phyloP scores from a whole-genome alignment of 2,113 vertebrate genomes.

The Ptyas mucosa region DNA sequence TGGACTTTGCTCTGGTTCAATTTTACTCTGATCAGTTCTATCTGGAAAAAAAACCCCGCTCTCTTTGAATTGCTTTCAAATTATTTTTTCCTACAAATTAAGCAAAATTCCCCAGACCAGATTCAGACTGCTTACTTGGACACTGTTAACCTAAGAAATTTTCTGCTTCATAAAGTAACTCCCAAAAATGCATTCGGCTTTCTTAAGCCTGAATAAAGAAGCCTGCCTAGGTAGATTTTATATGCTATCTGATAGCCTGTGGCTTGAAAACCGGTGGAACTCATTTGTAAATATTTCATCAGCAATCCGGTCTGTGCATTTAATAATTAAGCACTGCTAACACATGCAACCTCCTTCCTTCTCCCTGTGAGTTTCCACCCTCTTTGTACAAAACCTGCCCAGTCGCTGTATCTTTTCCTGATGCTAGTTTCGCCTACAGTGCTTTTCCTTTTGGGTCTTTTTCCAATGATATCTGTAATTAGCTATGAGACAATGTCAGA shows the following conservation, averaged over 20 bases:
- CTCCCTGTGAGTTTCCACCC: constrained; percentile 22
- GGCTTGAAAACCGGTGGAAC: constrained; percentile 1
- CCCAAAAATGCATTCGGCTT: not conserved
- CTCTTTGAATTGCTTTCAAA: not conserved
- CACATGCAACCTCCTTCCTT: not conserved
- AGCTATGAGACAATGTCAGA: not conserved
- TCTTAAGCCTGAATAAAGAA: not conserved
- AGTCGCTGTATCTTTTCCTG: not conserved
- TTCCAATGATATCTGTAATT: constrained; percentile 41
- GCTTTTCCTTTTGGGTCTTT: not conserved
- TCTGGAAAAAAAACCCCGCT: not conserved
- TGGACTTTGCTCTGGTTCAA: not conserved
- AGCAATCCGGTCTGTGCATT: not conserved
- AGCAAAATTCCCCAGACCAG: not conserved
- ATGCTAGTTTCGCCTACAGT: not conserved
- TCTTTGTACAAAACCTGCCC: constrained; percentile 11
- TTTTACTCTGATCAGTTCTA: not conserved
- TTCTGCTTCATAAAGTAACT: not conserved
- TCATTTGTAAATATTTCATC: constrained; percentile 4
- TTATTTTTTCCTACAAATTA: not conserved
- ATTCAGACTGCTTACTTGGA: not conserved
- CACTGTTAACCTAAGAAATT: not conserved
- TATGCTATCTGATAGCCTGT: not conserved
- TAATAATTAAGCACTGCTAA: constrained; percentile 8
- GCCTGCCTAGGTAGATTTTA: not conserved